Percentiles rank a stretch among this genome's conserved stretches.
Conservation (phyloP, 2,113 vertebrate genomes). For the Toxotes chatareus region DNA sequence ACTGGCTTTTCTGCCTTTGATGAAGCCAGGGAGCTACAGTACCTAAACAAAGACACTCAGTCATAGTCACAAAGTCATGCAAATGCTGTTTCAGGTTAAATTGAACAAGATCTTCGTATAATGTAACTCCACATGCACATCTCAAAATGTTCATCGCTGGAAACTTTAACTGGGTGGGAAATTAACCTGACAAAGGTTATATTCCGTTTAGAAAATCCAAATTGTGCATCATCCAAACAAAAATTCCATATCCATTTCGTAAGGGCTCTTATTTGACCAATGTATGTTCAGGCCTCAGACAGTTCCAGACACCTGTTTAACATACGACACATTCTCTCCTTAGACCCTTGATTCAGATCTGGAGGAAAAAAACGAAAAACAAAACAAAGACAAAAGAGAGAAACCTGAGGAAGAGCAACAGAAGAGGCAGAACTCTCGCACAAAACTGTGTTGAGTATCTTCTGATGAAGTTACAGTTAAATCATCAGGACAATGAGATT, state of each 20-base stretch:
- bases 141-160: background rate
- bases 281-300: too few relatives aligned
- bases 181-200: background rate
- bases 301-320: background rate
- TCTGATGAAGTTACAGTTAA: background rate
- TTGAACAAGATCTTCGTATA: background rate
- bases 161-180: slow-evolving; percentile 48
- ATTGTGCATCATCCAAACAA: too few relatives aligned
- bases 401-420: background rate
- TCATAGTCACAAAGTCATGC: background rate
- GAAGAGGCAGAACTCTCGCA: background rate
- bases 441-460: too few relatives aligned
- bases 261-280: too few relatives aligned
- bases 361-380: background rate
- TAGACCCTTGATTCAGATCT: background rate
- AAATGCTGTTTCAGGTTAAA: background rate
- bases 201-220: background rate
- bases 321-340: background rate
- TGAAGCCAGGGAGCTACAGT: background rate
- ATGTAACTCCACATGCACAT: background rate
- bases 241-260: too few relatives aligned
- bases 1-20: background rate
- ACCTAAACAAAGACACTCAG: slow-evolving; percentile 3
- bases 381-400: background rate
- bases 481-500: background rate